Conservation (phyloP, 2,113 vertebrate species). For the Aldabrachelys gigantea region DNA sequence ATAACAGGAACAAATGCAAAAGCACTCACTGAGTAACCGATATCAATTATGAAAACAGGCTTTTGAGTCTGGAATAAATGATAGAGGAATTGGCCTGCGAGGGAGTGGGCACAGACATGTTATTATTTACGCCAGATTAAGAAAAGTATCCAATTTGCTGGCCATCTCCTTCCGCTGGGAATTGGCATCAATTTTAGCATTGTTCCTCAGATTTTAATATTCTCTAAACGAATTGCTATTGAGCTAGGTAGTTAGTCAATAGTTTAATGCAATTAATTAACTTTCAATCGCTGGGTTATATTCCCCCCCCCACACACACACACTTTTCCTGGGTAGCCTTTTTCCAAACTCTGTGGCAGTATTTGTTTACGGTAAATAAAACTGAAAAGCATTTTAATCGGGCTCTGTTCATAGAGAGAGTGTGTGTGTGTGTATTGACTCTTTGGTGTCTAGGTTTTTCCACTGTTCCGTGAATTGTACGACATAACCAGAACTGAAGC, state of each 20-base stretch:
- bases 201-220: slow-evolving; percentile 87
- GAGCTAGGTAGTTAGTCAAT: slow-evolving; percentile 86
- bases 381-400: background rate
- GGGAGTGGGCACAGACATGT: slow-evolving; percentile 82
- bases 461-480: slow-evolving; percentile 78
- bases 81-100: slow-evolving; percentile 83
- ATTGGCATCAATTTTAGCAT: slow-evolving; percentile 88
- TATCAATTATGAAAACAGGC: slow-evolving; percentile 84
- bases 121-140: slow-evolving; percentile 93
- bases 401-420: background rate
- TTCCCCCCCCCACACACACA: background rate
- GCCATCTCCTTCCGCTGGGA: slow-evolving; percentile 85
- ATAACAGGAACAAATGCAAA: slow-evolving; percentile 79
- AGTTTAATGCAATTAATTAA: slow-evolving; percentile 89
- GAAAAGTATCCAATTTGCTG: slow-evolving; percentile 86
- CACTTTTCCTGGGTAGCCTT: slow-evolving; percentile 42
- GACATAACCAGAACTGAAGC: slow-evolving; percentile 80
- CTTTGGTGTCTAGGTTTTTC: slow-evolving; percentile 69
- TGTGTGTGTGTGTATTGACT: slow-evolving; percentile 55
- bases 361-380: slow-evolving; percentile 50
- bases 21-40: slow-evolving; percentile 81
- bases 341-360: slow-evolving; percentile 27
- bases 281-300: slow-evolving; percentile 78
- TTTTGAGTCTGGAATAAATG: slow-evolving; percentile 85
- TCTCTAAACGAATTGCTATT: slow-evolving; percentile 86